Evolutionary conservation across 2,113 vertebrate species (phyloP).

Genomic region (Alethe castanea): DNA sequence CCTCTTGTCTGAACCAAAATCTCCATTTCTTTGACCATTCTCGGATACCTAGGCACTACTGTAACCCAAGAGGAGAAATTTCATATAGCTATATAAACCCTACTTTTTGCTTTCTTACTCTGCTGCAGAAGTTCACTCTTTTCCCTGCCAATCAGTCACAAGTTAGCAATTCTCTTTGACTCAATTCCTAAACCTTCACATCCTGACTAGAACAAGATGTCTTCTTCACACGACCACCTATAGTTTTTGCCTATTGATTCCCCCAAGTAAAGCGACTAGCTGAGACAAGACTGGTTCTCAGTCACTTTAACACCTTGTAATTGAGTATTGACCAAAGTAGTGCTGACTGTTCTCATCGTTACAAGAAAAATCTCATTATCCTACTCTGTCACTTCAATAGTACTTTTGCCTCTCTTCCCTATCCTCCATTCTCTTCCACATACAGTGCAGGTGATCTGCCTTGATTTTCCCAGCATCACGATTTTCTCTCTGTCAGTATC

Average conservation of each 20-base stretch:
- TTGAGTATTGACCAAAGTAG: background rate
- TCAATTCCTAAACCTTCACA: background rate
- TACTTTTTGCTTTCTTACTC: background rate
- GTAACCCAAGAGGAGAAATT: background rate
- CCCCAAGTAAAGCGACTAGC: background rate
- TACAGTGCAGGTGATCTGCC: background rate
- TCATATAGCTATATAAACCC: background rate
- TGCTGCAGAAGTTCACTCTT: background rate
- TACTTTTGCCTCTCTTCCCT: background rate
- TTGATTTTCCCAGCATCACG: background rate
- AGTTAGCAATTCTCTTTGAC: background rate
- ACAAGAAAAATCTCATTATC: background rate
- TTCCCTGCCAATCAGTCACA: background rate
- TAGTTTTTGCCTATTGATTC: background rate
- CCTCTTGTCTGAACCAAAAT: background rate
- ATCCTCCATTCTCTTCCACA: background rate
- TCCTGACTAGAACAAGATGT: background rate
- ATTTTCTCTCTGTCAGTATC: background rate
- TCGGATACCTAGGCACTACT: background rate
- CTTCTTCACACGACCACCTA: background rate
- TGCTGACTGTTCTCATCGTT: rapidly evolving
- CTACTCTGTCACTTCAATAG: background rate
- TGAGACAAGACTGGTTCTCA: background rate
- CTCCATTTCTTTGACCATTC: background rate
- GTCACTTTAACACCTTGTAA: background rate